These are phyloP conservation scores for Gymnobelideus leadbeateri DNA, from an alignment of 2,113 vertebrate species.

Conservation along the genomic window DNA sequence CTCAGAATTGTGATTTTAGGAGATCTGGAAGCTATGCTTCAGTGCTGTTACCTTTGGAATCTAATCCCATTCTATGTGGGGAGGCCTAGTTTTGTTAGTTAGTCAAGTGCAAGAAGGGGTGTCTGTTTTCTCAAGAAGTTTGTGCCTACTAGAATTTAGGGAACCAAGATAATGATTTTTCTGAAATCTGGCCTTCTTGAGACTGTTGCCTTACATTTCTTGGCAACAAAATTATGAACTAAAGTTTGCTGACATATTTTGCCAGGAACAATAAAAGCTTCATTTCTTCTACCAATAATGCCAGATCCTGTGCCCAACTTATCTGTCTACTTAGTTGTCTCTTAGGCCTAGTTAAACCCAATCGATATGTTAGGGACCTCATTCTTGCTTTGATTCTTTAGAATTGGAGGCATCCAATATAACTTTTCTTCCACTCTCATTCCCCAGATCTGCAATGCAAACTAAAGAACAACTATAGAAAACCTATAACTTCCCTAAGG, in stretches of 20 bases:
- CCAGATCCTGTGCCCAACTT: background rate
- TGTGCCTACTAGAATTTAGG: background rate
- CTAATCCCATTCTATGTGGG: background rate
- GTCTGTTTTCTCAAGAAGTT: background rate
- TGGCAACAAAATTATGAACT: background rate
- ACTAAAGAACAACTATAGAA: constrained; percentile 65
- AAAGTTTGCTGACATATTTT: background rate
- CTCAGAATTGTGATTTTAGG: background rate
- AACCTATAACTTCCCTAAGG: constrained; percentile 54
- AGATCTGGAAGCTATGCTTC: background rate
- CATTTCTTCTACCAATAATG: background rate
- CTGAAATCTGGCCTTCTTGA: background rate
- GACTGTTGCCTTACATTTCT: background rate
- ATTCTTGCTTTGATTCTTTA: constrained; percentile 38
- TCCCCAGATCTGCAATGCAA: constrained; percentile 59
- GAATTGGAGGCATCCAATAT: background rate
- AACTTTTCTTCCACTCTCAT: background rate
- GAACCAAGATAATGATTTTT: background rate
- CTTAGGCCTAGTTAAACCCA: background rate
- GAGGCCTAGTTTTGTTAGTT: background rate
- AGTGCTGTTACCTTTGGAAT: background rate
- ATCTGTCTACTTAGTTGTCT: background rate
- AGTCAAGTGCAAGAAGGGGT: background rate
- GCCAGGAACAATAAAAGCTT: background rate
- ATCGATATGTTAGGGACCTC: background rate